Evolutionary conservation across 2,113 vertebrate genomes (phyloP), one percentile per base, ranked within the genome.

Genomic region (Osmerus mordax): DNA sequence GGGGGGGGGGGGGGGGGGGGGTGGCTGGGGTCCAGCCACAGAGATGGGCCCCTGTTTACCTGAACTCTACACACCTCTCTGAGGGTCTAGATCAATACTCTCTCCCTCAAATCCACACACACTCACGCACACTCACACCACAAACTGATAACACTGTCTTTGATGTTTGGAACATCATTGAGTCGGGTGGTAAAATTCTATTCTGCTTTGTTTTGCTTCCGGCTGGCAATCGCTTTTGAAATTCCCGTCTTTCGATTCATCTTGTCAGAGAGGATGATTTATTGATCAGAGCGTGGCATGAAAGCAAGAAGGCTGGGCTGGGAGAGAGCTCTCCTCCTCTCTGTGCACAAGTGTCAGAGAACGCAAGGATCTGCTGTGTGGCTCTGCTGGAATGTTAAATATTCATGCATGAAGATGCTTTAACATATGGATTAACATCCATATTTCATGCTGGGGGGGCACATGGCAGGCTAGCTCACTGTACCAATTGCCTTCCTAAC

Each of bases 341-440:
- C 29, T 7, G 25, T 36, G 28, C 19, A 52, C 71, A 65, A 73
- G 72, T 77, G 71, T 81, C 52, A 69, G 52, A 78, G 58, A 67
- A 76, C 29, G 69, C 78, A 67, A 59, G 79, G 28, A 65, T 54
- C 12, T 65, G 4, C 19, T 70, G 19, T 2, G 69, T 21, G 51
- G 73, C 21, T n/a, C 80, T 18, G 73, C 66, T 55, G 47, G 23
- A 62, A 41, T 73, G 78, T 89, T 72, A 90, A 89, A 89, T 87
- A 91, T 90, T 89, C 25, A 90, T 91, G 74, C 47, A 36, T 0
- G 41, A 84, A 83, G 63, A 73, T 68, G 80, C 61, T 67, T 74
- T 79, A 84, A 85, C 83, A 80, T 86, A 89, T 88, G 76, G 83
- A 89, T 87, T 81, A 75, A 29, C 81, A 88, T 91, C 55, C 81